Base-by-base conservation (phyloP, 2,797 vertebrate species). In the Rachycentron canadum region DNA sequence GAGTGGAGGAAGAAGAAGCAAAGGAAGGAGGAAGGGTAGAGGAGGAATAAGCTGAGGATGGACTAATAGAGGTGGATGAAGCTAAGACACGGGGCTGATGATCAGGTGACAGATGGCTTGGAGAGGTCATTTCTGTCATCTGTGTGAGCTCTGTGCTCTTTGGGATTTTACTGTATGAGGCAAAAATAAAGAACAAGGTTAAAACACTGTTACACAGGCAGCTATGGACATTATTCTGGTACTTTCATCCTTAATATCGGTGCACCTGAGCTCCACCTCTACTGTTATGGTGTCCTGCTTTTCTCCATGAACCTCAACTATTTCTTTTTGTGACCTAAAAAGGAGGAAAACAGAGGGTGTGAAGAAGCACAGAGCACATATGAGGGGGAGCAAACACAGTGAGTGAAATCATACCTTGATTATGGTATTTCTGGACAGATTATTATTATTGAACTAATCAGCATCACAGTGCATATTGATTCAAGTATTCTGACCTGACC, bases 241-340 rank as follows among this genome's bases (percentile, higher is more conserved):
- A 36, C 25, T 19, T 14, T 49, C 1, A 0, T 26, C 38, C 17
- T 69, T 25, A 45, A 10, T 9, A n/a, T 52, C 38, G 40, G 49
- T 59, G 49, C 89, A 96, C 73, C 96, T 94, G 47, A 97, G 94
- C 79, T 98, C 96, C 89, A 98, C 95, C 86, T 97, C 96, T 3
- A 98, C 97, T 0, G 95, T 97, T 73, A 98, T 95, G 63, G 96
- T 96, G 85, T 97, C 97, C 73, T 96, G 92, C 34, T 96, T 96
- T 34, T 97, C 96, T 34, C 85, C 90, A 3, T 97, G 96, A 7
- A 95, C 76, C 52, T 92, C 93, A 16, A 92, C 90, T 2, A 92
- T 76, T 55, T 93, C 93, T 68, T 89, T 91, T 43, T 93, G 92
- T 4, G 94, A 93, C 90, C 96, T 97, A 89, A 52, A 73, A 77